Base-by-base conservation (phyloP, 1,140 invertebrate genomes). In the Araneus ventricosus region DNA sequence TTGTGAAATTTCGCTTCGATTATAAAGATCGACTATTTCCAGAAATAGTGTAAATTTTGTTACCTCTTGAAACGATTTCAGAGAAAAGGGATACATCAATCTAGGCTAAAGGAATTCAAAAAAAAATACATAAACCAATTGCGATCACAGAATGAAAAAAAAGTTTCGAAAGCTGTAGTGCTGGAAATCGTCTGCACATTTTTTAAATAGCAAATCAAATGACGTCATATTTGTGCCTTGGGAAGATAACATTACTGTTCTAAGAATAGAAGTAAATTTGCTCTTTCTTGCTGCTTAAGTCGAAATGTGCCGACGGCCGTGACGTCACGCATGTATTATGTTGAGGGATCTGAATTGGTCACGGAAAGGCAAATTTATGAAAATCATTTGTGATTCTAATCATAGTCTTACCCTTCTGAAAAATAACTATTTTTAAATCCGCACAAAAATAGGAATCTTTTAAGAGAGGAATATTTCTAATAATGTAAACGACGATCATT, bases 311-410 rank as follows among this genome's bases (percentile, higher is more conserved):
- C 27, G 4, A n/a, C 3, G 10, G 24, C 7, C 14, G 27, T 37
- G 70, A 75, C 70, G 70, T 37, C 14, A 14, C 14, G 37, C 5
- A n/a, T 22, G 30, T 20, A 37, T 75, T 75, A 75, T 4, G 30
- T 30, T 37, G 34, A 75, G 34, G 5, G 30, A 75, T 75, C 34
- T 37, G 14, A 75, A 34, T 17, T 37, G 17, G 70, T 75, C 70
- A 75, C 70, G 70, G 30, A 75, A 75, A 37, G 30, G 17, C 1
- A 20, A 75, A 37, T 70, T 70, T 17, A 70, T 70, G 30, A 34
- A 70, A 70, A 30, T 75, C 70, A 37, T 75, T 75, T 75, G 70
- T 37, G 34, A 75, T 37, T 75, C 70, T 75, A 34, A 75, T 75
- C 70, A 37, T 34, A 75, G 3, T 6, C 10, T 34, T 34, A 70